Evolutionary conservation across 2,797 vertebrate genomes (phyloP), one percentile per base, ranked within the genome.

Genomic region (Picus viridis): DNA sequence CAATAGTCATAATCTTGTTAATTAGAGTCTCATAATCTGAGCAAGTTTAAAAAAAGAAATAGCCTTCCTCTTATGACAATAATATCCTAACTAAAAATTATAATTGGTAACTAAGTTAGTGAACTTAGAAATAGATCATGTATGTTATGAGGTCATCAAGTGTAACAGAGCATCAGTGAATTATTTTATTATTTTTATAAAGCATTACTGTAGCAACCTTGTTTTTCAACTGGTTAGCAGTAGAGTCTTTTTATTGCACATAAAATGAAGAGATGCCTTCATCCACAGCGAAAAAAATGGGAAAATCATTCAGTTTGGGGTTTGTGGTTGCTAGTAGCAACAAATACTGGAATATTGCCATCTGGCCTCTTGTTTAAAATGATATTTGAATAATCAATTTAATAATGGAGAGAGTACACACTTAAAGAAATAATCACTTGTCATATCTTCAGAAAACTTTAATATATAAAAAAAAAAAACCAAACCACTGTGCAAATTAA

Each of bases 371-470:
- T 97, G 95, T 95, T 97, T 97, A 88, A 97, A 98, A 97, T 97
- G 97, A 97, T 92, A 97, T 97, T 97, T 97, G 96, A 98, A 98
- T 98, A 97, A 98, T 98, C 97, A 97, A 97, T 98, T 98, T 98
- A 97, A 97, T 98, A 97, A 97, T 94, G 95, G 97, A 95, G 95
- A 91, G 95, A 96, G 84, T 95, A 93, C 90, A 96, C 96, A 95
- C 95, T 97, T 97, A 96, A 96, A 98, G 96, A 97, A 97, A 96
- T 96, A 97, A 97, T 97, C 95, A 94, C 96, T 98, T 97, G 95
- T 96, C 95, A 95, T 95, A 90, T 77, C 97, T 93, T 88, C 76
- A 80, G 87, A 91, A 92, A 94, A 94, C 91, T 96, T 94, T n/a
- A 73, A 63, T 61, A 61, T 77, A 87, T 96, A 94, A 54, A 54